Evolutionary conservation across 2,113 vertebrate species (phyloP), one percentile per base, ranked within the genome.

Genomic region (Sisor rabdophorus): DNA sequence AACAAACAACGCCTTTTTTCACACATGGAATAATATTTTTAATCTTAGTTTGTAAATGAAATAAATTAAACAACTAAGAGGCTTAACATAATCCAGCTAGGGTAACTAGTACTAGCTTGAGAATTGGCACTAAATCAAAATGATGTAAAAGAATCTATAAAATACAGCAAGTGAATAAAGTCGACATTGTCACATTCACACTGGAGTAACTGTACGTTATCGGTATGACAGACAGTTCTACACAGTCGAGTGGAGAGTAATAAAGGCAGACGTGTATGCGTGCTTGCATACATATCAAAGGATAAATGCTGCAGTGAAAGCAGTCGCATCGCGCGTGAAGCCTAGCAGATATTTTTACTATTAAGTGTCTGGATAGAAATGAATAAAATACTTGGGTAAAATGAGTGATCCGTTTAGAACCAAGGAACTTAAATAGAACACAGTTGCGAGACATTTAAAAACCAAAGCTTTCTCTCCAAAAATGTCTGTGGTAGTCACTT

Each of bases 341-440:
- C 77, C 74, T 73, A 61, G 81, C 74, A 74, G 70, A 77, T 77
- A n/a, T 71, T 82, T 64, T 70, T 79, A 70, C 78, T 65, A 80
- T 72, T 78, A 73, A 60, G 54, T 73, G 73, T 79, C 77, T 76
- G 73, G 60, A 73, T 79, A 67, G 81, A 82, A 82, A 76, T 79
- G n/a, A n/a, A n/a, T n/a, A n/a, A n/a, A n/a, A n/a, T n/a, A n/a
- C n/a, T n/a, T n/a, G n/a, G n/a, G n/a, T n/a, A n/a, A n/a, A n/a
- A n/a, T n/a, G n/a, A n/a, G n/a, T n/a, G n/a, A n/a, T n/a, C 36
- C 54, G 73, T 74, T 79, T 36, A 71, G 74, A 77, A 54, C n/a
- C 76, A 71, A 77, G 9, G 26, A 32, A 79, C 74, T 71, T 60
- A 79, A 75, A 71, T 63, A 79, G 53, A 71, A 58, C 58, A 56